These are phyloP conservation scores for Cerastis rubricosa DNA, from an alignment of 2,888 invertebrate genomes.

Conservation along the genomic window DNA sequence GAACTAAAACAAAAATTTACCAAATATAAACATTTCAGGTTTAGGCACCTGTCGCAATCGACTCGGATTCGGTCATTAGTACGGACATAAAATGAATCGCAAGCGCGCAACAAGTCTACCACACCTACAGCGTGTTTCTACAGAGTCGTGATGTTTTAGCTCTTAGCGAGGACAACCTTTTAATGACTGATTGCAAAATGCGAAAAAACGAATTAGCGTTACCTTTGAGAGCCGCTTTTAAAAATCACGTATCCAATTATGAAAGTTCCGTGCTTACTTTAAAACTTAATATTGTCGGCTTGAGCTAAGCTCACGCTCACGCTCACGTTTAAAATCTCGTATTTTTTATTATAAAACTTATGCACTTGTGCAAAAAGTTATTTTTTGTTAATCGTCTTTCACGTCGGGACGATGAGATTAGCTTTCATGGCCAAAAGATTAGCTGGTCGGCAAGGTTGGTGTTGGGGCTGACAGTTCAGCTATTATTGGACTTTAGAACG, in stretches of 20 bases:
- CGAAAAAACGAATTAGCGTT: constrained; percentile 4
- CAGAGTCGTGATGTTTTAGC: no score
- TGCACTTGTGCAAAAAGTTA: background rate
- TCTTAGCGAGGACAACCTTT: no score
- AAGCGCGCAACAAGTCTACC: no score
- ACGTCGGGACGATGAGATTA: background rate
- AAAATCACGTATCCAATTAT: constrained; percentile 17
- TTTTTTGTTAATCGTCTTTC: background rate
- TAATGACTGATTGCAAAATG: no score
- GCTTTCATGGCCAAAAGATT: constrained; percentile 5
- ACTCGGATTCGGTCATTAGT: no score
- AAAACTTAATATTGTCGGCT: background rate
- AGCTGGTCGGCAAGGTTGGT: background rate
- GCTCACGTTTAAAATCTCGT: constrained; percentile 7
- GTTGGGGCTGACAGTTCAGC: background rate
- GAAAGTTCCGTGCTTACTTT: background rate
- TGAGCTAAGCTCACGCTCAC: background rate
- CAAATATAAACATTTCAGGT: no score
- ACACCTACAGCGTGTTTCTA: no score
- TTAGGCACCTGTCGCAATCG: no score
- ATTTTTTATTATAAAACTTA: constrained; percentile 14
- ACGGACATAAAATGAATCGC: no score
- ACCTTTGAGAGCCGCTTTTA: background rate
- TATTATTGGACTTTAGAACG: constrained; percentile 8
- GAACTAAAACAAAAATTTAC: no score